A percentile compares a stretch with the other conserved stretches of the same genome.
phyloP scores from a whole-genome alignment of 2,888 invertebrate species.

The Arge pagana region DNA sequence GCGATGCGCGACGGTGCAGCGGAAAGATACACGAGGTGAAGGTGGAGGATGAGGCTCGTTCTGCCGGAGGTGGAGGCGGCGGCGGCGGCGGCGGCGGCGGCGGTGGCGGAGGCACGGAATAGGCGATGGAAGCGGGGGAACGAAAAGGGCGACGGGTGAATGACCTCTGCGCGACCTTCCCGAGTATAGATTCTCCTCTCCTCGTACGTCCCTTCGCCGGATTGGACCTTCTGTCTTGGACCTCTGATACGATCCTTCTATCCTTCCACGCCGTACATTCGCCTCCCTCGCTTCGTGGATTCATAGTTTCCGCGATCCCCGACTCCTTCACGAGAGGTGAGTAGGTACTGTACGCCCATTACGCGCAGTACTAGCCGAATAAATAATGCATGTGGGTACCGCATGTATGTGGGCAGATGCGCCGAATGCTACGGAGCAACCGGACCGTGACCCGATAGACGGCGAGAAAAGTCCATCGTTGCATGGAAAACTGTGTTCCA shows the following conservation, averaged over 20 bases:
- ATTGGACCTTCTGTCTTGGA: conserved; percentile 1
- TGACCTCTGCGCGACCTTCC: conserved; percentile 45
- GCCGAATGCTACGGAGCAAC: too few species aligned
- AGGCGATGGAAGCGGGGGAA: conserved; percentile 32
- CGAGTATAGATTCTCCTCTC: too few species aligned
- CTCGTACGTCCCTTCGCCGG: conserved; percentile 8
- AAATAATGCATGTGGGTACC: too few species aligned
- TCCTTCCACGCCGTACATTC: background rate
- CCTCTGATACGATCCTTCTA: background rate
- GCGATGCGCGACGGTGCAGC: conserved; percentile 6
- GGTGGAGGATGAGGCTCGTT: conserved; percentile 29
- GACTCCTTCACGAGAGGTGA: too few species aligned
- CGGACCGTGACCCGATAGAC: too few species aligned
- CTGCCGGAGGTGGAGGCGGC: conserved; percentile 28
- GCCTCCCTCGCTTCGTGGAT: too few species aligned
- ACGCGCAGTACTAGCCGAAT: too few species aligned
- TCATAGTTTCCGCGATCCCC: too few species aligned
- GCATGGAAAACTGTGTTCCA: too few species aligned
- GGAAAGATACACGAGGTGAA: conserved; percentile 10
- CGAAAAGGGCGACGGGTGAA: conserved; percentile 47
- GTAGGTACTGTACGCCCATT: too few species aligned
- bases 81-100: conserved; percentile 27
- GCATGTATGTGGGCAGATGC: too few species aligned
- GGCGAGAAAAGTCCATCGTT: too few species aligned
- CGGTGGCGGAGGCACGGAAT: conserved; percentile 28